A percentile compares a stretch with the other conserved stretches of the same genome.
Conservation (phyloP, 2,113 vertebrate genomes). For the Strigops habroptila region DNA sequence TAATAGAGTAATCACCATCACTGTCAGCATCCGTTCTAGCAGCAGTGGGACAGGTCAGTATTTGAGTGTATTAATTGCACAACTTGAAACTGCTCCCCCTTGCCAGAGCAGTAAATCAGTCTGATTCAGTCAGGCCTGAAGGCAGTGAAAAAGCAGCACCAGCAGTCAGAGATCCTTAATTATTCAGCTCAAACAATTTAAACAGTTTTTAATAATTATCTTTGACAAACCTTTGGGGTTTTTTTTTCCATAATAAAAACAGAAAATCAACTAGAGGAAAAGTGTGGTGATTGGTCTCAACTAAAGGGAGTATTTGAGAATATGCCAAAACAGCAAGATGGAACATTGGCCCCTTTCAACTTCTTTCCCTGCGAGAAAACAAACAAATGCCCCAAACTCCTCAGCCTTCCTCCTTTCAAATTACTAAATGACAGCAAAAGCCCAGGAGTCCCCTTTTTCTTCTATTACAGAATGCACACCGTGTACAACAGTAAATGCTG, state of each 20-base stretch:
- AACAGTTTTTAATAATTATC: background rate
- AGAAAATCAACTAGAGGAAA: background rate
- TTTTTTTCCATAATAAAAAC: background rate
- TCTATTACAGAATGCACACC: background rate
- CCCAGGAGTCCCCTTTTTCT: background rate
- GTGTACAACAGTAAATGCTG: background rate
- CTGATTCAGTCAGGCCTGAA: background rate
- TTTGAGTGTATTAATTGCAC: background rate
- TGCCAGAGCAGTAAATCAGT: background rate
- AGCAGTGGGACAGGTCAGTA: background rate
- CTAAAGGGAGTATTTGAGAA: background rate
- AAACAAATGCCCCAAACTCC: background rate
- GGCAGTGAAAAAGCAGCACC: background rate
- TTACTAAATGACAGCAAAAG: background rate
- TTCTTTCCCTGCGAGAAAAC: background rate
- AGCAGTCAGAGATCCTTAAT: background rate
- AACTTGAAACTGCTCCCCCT: background rate
- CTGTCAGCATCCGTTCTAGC: background rate
- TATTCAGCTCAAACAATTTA: background rate
- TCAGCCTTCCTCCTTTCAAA: background rate
- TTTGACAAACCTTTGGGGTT: background rate
- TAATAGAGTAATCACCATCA: background rate
- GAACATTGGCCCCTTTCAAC: background rate
- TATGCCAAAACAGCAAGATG: background rate
- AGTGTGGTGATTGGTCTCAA: background rate